Evolutionary conservation across 1,140 invertebrate species (phyloP).

Genomic region (Neelides sp.): DNA sequence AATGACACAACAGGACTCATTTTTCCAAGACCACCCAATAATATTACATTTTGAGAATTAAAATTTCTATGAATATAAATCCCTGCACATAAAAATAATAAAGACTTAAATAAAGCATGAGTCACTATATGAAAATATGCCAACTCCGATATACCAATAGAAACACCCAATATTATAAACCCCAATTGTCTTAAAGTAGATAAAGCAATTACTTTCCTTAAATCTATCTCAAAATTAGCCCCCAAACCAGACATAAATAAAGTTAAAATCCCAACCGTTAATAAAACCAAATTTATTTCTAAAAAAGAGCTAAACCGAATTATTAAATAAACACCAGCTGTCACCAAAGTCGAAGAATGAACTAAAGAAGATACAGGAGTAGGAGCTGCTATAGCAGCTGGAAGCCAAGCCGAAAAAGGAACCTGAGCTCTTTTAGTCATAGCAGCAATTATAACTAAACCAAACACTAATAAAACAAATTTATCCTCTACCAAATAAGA

Average conservation of each 20-base stretch:
- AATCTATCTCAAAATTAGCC: constrained; percentile 49
- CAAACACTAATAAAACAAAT: constrained; percentile 38
- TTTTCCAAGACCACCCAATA: constrained; percentile 38
- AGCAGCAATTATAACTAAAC: constrained; percentile 41
- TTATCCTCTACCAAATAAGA: not conserved
- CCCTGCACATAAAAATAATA: constrained; percentile 49
- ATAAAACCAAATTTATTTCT: constrained; percentile 36
- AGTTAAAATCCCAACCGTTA: constrained; percentile 40
- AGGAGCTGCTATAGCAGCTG: constrained; percentile 53
- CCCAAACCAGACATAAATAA: constrained; percentile 48
- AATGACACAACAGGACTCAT: constrained; percentile 37
- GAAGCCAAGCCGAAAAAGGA: constrained; percentile 56
- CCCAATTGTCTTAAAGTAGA: constrained; percentile 56
- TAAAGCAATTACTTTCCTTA: constrained; percentile 57
- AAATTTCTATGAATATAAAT: constrained; percentile 47
- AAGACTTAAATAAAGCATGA: constrained; percentile 51
- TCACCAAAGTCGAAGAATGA: constrained; percentile 60
- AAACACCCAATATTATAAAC: constrained; percentile 48
- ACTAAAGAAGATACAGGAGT: constrained; percentile 56
- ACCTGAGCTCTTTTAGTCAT: constrained; percentile 61
- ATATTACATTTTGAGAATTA: constrained; percentile 50
- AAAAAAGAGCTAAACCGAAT: constrained; percentile 44
- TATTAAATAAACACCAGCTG: constrained; percentile 55
- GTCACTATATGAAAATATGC: constrained; percentile 50
- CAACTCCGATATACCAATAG: constrained; percentile 36